Evolutionary conservation across 1,140 invertebrate genomes (phyloP), one percentile per base, ranked within the genome.

Genomic region (Drosophila fuyamai): DNA sequence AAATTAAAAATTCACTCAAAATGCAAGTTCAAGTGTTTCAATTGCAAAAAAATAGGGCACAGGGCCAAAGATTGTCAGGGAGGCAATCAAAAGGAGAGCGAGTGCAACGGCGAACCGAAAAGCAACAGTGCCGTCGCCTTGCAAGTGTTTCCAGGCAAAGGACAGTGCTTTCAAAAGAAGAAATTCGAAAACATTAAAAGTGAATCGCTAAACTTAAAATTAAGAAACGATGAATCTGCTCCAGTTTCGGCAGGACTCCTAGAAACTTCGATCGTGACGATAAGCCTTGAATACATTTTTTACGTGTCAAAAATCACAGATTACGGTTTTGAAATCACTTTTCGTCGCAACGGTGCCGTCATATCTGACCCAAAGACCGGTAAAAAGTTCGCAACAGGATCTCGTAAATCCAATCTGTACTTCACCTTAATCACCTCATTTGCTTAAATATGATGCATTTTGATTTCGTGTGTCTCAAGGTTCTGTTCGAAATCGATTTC

Each of bases 111-210:
- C 32, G 50, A 47, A 47, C 12, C 32, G 7, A 53, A 53, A 53
- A 36, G 32, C 13, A 53, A 36, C 32, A 35, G 27, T 16, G 50
- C 50, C 29, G n/a, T 36, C 10, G 50, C 50, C 32, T 12, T 53
- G 27, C 50, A 53, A 16, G 32, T 16, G 32, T 10, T 10, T 5
- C 9, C 10, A 16, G 50, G 36, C 32, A 10, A 53, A 53, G 50
- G 50, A 53, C 29, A 47, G 72, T 68, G 57, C 40, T 55, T 51
- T 13, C 4, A 41, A 13, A 47, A 50, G 10, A n/a, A 68, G 16
- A 55, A 44, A 68, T 75, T 75, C 51, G 10, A 7, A 50, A 18
- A 51, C 13, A 23, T 53, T 10, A 53, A 36, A n/a, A 3, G 10
- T 53, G 50, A 53, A 53, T 53, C 29, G 14, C 50, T 35, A 12